These are phyloP conservation scores for Typhlomys cinereus DNA, from an alignment of 2,113 vertebrate species.

Conservation along the genomic window DNA sequence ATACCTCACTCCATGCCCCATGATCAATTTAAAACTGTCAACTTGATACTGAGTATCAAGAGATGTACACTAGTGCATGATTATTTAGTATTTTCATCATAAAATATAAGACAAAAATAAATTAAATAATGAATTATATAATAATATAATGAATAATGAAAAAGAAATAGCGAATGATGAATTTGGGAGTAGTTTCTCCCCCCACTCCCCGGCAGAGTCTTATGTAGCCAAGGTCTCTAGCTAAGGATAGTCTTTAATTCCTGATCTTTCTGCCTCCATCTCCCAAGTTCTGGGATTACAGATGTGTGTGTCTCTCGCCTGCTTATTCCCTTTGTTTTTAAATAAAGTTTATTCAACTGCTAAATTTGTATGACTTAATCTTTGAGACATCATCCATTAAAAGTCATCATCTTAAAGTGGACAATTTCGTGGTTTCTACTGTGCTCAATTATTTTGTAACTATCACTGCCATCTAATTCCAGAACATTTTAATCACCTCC, in stretches of 20 bases:
- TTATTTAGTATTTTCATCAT: constrained; percentile 43
- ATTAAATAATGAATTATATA: too few relatives aligned
- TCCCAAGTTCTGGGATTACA: neutral
- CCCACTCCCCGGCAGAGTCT: neutral
- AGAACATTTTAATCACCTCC: neutral
- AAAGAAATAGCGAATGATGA: constrained; percentile 19
- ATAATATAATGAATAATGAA: neutral
- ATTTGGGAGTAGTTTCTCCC: neutral
- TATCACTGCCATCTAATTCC: neutral
- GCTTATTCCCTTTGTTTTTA: neutral
- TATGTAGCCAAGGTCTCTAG: neutral
- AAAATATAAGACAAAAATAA: constrained; percentile 22
- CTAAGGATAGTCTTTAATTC: neutral
- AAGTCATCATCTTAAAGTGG: neutral
- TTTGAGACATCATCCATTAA: neutral
- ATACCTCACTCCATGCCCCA: neutral
- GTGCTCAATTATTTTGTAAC: neutral
- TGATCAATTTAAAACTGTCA: neutral
- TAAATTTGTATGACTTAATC: neutral
- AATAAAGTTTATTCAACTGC: neutral
- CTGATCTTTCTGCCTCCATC: too few relatives aligned
- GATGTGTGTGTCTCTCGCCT: neutral
- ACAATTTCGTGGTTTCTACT: neutral
- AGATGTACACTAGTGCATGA: neutral
- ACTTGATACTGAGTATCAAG: constrained; percentile 18